phyloP scores from a whole-genome alignment of 2,888 invertebrate genomes.

The Calameuta idolon region DNA sequence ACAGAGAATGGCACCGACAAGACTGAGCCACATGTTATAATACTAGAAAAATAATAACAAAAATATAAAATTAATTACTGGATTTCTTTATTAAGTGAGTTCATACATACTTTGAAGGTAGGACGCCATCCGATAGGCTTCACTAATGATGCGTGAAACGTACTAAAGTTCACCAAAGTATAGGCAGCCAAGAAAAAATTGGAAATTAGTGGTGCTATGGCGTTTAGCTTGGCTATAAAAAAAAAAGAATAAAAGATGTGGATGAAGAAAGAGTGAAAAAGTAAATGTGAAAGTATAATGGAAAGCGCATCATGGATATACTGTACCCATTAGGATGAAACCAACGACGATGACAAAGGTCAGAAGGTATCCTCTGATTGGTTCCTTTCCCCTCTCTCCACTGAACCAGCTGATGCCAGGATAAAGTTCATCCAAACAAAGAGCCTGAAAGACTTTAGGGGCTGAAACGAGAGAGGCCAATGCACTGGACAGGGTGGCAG shows the following conservation, averaged over 20 bases:
- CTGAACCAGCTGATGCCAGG: slow-evolving; percentile 94
- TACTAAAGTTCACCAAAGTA: slow-evolving; percentile 94
- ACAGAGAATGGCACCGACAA: slow-evolving; percentile 85
- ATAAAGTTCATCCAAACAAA: slow-evolving; percentile 94
- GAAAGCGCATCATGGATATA: slow-evolving; percentile 25
- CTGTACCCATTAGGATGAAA: slow-evolving; percentile 87
- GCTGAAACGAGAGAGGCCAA: slow-evolving; percentile 95
- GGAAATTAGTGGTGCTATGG: slow-evolving; percentile 93
- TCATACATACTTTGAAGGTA: slow-evolving; percentile 79
- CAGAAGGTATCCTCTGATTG: slow-evolving; percentile 91
- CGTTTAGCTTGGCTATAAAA: slow-evolving; percentile 83
- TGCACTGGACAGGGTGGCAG: slow-evolving; percentile 96
- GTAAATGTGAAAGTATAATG: not conserved
- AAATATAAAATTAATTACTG: slow-evolving; percentile 52
- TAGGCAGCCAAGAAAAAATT: slow-evolving; percentile 95
- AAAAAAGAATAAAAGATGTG: slow-evolving; percentile 21
- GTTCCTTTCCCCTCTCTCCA: slow-evolving; percentile 89
- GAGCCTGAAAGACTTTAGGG: slow-evolving; percentile 88
- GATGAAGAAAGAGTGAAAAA: slow-evolving; percentile 16
- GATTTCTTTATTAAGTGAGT: not conserved
- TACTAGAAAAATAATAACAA: slow-evolving; percentile 70
- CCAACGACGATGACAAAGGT: slow-evolving; percentile 88
- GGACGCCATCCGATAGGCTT: slow-evolving; percentile 92
- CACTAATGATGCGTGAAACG: slow-evolving; percentile 91
- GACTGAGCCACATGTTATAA: slow-evolving; percentile 92